Percentiles rank a stretch among this genome's conserved stretches.
Conservation (phyloP, 2,888 invertebrate genomes). For the Drosophila nigricruria region DNA sequence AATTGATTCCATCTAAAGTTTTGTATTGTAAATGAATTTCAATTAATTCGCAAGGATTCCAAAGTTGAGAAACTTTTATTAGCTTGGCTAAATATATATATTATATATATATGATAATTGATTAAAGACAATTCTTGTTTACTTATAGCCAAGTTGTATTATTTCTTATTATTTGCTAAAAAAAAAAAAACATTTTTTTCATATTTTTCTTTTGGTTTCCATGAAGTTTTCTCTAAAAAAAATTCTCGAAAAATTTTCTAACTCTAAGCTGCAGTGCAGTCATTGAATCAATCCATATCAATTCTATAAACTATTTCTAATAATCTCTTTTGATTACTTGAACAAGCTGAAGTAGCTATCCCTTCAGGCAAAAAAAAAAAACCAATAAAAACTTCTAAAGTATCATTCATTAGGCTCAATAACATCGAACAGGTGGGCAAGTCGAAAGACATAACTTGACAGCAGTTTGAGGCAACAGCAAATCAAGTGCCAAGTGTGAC, state of each 20-base stretch:
- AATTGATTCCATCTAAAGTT: background rate
- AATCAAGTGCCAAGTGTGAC: conserved; percentile 1
- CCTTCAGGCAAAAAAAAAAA: too few species aligned
- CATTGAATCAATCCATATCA: background rate
- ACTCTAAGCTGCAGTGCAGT: background rate
- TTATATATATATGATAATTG: background rate
- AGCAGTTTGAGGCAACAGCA: background rate
- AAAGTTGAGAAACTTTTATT: background rate
- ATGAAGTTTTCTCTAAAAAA: background rate
- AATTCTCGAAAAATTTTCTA: too few species aligned
- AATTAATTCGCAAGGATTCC: background rate
- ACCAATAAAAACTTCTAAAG: background rate
- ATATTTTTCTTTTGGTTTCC: background rate
- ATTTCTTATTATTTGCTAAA: too few species aligned
- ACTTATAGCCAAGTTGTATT: background rate
- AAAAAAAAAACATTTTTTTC: background rate
- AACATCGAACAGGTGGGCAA: background rate
- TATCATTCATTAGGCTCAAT: background rate
- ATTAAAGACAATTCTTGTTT: background rate
- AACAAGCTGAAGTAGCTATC: background rate
- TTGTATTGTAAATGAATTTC: background rate
- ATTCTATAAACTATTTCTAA: background rate
- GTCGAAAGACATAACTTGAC: background rate
- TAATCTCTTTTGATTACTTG: background rate
- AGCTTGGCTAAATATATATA: background rate